Evolutionary conservation across 2,888 invertebrate species (phyloP).

Genomic region (Rhamphomyia laevipes): DNA sequence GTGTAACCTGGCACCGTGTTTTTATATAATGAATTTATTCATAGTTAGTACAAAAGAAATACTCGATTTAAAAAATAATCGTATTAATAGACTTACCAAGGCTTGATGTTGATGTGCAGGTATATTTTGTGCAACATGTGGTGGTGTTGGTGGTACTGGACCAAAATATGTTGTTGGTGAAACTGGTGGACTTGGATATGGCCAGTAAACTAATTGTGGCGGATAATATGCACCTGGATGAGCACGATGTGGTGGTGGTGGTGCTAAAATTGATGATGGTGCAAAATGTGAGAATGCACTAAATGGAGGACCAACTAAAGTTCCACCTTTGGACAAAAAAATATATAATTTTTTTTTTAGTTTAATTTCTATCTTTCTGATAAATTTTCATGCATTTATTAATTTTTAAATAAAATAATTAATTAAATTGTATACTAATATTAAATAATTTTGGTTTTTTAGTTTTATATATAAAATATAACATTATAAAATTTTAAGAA

Average conservation of each 20-base stretch:
- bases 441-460: no score
- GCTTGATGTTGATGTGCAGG: conserved; percentile 25
- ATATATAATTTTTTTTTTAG: no score
- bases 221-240: conserved; percentile 42
- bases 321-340: conserved; percentile 40
- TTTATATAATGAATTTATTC: no score
- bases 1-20: no score
- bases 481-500: no score
- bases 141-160: conserved; percentile 40
- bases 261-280: conserved; percentile 44
- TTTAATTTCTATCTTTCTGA: no score
- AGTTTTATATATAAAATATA: no score
- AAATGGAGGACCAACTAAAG: conserved; percentile 42
- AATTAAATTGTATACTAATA: no score
- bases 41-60: no score
- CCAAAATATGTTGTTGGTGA: conserved; percentile 82
- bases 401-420: no score
- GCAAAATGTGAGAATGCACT: conserved; percentile 38
- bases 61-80: no score
- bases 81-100: conserved; percentile 21
- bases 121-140: conserved; percentile 19
- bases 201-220: conserved; percentile 76
- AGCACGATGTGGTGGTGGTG: conserved; percentile 42
- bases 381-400: background rate
- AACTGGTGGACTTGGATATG: conserved; percentile 88